Base-by-base conservation (phyloP, 2,797 vertebrate genomes). In the Lithobates pipiens region DNA sequence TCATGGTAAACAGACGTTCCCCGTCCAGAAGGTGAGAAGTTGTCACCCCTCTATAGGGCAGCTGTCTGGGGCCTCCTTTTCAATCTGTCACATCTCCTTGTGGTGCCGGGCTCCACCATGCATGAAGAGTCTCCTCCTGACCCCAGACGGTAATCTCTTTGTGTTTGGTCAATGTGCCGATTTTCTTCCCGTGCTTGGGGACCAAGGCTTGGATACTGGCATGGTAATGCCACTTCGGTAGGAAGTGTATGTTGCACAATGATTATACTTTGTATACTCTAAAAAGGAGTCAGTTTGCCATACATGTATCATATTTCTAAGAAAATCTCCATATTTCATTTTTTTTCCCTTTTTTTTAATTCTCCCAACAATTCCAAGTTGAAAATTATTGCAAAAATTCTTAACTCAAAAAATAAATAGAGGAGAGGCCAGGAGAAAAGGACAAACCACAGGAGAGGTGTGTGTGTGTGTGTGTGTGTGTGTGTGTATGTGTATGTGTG, bases 71-170 rank as follows among this genome's bases (percentile, higher is more conserved):
- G 63, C 46, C 50, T 63, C 78, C 75, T 63, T 27, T 65, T 77
- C 79, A 86, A 72, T 27, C 85, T 82, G 85, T 86, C 85, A 18
- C 68, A 70, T 44, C 50, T 36, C 65, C 54, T 69, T 27, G 29
- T 46, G 65, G 50, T 70, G n/a, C 71, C 67, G 7, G 10, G 44
- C 61, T 67, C 72, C 63, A 5, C 57, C 68, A 73, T 42, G 79
- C 80, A 46, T 82, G 73, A 86, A 77, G 84, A 54, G 11, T 44
- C 68, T 63, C 68, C 34, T 72, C 23, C 44, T 42, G 76, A 82
- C 69, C 50, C n/a, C 71, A 54, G 32, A 27, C 71, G 7, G 2
- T 74, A 16, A 79, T 78, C 36, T 79, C 76, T 39, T 85, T 80
- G 84, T 85, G n/a, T 69, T 54, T 85, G 77, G 21, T 69, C 83